These are phyloP conservation scores for Morbakka virulenta DNA, from an alignment of 30 jellyfish, hydroid and myxozoan genomes.

Conservation along the genomic window DNA sequence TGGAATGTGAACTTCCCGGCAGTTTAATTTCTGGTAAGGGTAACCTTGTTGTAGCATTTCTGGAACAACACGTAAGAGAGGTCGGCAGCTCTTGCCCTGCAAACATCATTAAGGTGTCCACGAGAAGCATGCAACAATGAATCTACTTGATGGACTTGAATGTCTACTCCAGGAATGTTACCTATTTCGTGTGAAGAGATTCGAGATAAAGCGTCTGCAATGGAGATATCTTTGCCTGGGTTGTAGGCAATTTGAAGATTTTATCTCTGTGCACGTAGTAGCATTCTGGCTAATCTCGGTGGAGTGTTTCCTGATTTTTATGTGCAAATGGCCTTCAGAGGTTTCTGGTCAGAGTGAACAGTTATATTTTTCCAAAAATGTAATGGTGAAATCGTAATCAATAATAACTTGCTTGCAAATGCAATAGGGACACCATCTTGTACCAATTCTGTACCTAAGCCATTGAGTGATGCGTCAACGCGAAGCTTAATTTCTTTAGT, in stretches of 20 bases:
- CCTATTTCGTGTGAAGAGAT: background rate
- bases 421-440: constrained; percentile 19
- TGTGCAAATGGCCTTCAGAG: background rate
- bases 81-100: constrained; percentile 1
- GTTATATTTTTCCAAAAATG: background rate
- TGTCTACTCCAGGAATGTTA: background rate
- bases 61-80: background rate
- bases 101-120: constrained; percentile 1
- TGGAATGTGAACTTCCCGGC: background rate
- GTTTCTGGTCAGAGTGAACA: background rate
- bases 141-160: background rate
- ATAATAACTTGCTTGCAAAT: constrained; percentile 1
- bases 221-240: background rate
- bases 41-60: constrained; percentile 1
- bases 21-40: background rate
- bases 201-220: constrained; percentile 22
- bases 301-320: constrained; percentile 8
- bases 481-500: background rate
- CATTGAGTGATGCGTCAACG: constrained; percentile 10
- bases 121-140: constrained; percentile 3
- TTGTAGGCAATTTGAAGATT: background rate
- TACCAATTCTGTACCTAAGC: constrained; percentile 1
- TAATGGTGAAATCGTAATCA: constrained; percentile 6
- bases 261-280: constrained; percentile 11
- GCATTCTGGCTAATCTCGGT: constrained; percentile 30